Conservation (phyloP, 1,140 invertebrate genomes). For the Zaprionus capensis region DNA sequence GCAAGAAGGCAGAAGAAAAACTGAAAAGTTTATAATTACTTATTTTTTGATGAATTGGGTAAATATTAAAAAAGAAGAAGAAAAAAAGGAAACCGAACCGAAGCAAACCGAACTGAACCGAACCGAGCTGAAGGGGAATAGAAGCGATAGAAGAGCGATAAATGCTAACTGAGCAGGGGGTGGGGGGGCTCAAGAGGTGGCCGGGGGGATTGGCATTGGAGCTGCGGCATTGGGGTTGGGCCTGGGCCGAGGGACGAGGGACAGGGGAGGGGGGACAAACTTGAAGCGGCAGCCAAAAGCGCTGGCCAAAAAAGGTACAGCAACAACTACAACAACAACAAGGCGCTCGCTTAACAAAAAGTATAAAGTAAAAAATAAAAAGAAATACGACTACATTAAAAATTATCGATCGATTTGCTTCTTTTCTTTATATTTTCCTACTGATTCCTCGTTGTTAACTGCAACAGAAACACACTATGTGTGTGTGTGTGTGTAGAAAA, state of each 20-base stretch:
- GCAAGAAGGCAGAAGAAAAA: conserved; percentile 76
- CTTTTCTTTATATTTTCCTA: conserved; percentile 20
- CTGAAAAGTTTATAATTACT: conserved; percentile 84
- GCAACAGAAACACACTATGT: conserved; percentile 4
- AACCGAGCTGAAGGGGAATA: conserved; percentile 22
- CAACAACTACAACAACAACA: background rate
- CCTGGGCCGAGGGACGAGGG: background rate
- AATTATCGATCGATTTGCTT: conserved; percentile 75
- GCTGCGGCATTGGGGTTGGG: conserved; percentile 14
- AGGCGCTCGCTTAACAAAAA: conserved; percentile 32
- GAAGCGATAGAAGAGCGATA: conserved; percentile 44
- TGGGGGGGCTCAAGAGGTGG: background rate
- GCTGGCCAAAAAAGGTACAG: conserved; percentile 68
- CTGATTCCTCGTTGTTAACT: conserved; percentile 10
- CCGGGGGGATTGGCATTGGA: conserved; percentile 18
- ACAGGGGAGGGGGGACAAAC: background rate
- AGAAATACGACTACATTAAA: conserved; percentile 82
- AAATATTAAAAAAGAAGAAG: conserved; percentile 76
- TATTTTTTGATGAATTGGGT: conserved; percentile 84
- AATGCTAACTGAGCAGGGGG: conserved; percentile 17
- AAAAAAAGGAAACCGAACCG: conserved; percentile 19
- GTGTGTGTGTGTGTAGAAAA: background rate
- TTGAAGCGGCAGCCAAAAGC: conserved; percentile 49
- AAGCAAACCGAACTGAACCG: conserved; percentile 1
- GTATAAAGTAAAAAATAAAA: conserved; percentile 33